Base-by-base conservation (phyloP, 2,797 vertebrate genomes). In the Brachymystax lenok region DNA sequence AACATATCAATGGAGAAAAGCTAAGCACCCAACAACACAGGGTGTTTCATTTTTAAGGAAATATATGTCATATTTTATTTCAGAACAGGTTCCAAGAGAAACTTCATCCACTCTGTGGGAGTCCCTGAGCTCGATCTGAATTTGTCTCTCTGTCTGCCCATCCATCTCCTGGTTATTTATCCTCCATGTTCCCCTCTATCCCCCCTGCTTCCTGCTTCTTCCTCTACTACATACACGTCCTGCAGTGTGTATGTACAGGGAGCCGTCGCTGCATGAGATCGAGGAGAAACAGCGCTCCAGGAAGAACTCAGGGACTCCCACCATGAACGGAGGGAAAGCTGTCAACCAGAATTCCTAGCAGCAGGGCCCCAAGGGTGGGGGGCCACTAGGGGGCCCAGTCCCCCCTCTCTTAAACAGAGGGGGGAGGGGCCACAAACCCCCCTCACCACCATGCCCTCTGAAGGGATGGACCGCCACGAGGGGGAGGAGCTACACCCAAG, bases 221-320 rank as follows among this genome's bases (percentile, higher is more conserved):
- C 67, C 71, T 80, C 63, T 46, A 12, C 30, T 33, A 28, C 33
- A 28, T 16, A 46, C 33, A 68, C 40, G 75, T 78, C 7, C 92
- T 80, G 61, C 94, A 99, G 98, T 99, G 91, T 99, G 98, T 95
- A 99, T 99, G 98, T 99, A 99, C 95, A 96, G 97, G 95, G 98
- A 99, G 94, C 98, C 98, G 80, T 99, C 98, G 67, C 88, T 99
- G 95, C 98, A 99, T 93, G 98, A 99, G 94, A 97, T 99, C 84
- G 98, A 98, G 94, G 98, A 99, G 90, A 97, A 98, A 91, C 97
- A 96, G 76, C 92, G 94, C 83, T 99, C 98, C 81, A 97, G 98
- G 92, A 99, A 99, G 96, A 99, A 97, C 95, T 99, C 98, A 94
- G 98, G 97, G 95, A 99, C 98, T 91, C 98, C 98, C 86, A 97